Evolutionary conservation across 1,140 invertebrate genomes (phyloP).

Genomic region (Zelostemma sp.): DNA sequence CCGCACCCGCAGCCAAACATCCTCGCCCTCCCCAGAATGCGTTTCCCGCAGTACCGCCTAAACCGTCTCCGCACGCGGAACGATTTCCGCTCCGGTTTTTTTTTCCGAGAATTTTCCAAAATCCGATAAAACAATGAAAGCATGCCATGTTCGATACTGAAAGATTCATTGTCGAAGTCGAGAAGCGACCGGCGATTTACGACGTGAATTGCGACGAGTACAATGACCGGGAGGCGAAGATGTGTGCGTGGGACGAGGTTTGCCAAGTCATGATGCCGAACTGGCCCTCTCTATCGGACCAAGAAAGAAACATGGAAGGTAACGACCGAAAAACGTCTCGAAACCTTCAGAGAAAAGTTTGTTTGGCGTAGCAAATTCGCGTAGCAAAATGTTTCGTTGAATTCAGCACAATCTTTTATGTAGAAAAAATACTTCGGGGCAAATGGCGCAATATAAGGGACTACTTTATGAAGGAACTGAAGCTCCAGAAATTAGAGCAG

Average conservation of each 20-base stretch:
- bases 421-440: constrained; percentile 59
- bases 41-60: constrained; percentile 63
- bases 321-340: no score
- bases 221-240: constrained; percentile 61
- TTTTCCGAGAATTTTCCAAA: constrained; percentile 7
- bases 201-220: constrained; percentile 60
- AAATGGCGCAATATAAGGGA: constrained; percentile 66
- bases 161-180: constrained; percentile 61
- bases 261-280: constrained; percentile 59
- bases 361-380: no score
- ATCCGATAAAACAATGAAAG: neutral
- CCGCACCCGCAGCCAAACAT: constrained; percentile 43
- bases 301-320: constrained; percentile 62
- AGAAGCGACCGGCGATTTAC: constrained; percentile 63
- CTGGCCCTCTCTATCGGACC: constrained; percentile 58
- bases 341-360: no score
- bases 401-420: no score
- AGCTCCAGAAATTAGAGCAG: constrained; percentile 49
- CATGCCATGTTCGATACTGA: constrained; percentile 61
- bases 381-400: no score
- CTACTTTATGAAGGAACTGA: constrained; percentile 65
- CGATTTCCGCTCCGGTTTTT: constrained; percentile 29
- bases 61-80: constrained; percentile 51
- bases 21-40: constrained; percentile 43
- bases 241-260: constrained; percentile 63